Evolutionary conservation across 2,113 vertebrate genomes (phyloP).

Genomic region (Cyprinodon brontotheroides): DNA sequence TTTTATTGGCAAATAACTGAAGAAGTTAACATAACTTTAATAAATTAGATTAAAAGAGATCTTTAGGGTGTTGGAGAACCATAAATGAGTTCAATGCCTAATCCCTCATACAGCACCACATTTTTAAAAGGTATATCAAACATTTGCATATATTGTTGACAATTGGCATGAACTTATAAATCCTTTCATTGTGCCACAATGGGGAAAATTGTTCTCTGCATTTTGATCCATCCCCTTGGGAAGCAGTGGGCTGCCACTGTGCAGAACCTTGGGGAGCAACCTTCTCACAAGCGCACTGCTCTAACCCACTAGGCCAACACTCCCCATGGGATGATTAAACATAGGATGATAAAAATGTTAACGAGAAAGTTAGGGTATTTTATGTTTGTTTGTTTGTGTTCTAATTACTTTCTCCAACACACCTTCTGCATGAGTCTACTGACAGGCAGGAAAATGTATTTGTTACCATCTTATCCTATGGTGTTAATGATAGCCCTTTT

Average conservation of each 20-base stretch:
- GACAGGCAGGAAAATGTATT: too few species aligned
- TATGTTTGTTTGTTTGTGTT: not conserved
- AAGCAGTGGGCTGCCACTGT: too few species aligned
- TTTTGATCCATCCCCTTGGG: too few species aligned
- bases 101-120: constrained; percentile 19
- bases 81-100: constrained; percentile 15
- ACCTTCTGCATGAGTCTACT: too few species aligned
- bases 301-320: too few species aligned
- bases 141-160: constrained; percentile 52
- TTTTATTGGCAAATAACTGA: constrained; percentile 52
- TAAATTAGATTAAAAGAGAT: constrained; percentile 67
- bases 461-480: not conserved
- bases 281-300: too few species aligned
- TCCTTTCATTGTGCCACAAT: too few species aligned
- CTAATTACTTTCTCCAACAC: too few species aligned
- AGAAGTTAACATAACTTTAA: constrained; percentile 65
- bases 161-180: constrained; percentile 60
- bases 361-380: not conserved
- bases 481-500: constrained; percentile 45
- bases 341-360: too few species aligned
- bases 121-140: constrained; percentile 42
- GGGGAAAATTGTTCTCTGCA: too few species aligned
- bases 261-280: too few species aligned
- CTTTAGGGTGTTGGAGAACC: constrained; percentile 54
- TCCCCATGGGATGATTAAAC: too few species aligned